Evolutionary conservation across 2,888 invertebrate species (phyloP), one percentile per base, ranked within the genome.

Genomic region (Seira ritae): DNA sequence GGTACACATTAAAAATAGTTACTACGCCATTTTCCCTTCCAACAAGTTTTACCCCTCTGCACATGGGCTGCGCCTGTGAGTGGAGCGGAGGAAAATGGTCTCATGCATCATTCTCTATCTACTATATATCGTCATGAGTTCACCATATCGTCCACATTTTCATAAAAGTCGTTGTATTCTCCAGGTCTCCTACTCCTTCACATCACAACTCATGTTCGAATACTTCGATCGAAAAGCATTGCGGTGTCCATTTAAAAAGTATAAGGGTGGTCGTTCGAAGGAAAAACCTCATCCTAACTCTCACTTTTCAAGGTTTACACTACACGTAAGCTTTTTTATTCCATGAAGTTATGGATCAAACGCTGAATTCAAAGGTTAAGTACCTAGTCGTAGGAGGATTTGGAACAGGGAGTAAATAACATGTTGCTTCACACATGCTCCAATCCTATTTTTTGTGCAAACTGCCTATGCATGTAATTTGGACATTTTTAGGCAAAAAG

Each of bases 41-140:
- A 73, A 73, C 73, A 68, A 80, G 74, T 74, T 80, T n/a, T 60
- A 71, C 62, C 80, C 80, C 80, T 81, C 70, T 74, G 75, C 70
- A 70, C 70, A 75, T 80, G 80, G 70, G 80, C 20, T 75, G 80
- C 70, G 74, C 70, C 75, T 75, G 62, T 31, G 46, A 67, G 31
- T 55, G 31, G 31, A 67, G 31, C 12, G 31, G 31, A 74, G 70
- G 80, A 75, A 75, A 62, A 81, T 15, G 74, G 70, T 80, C 80
- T 65, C 74, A 81, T 81, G 74, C 69, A 80, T 77, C 70, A 66
- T 78, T 31, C 37, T 23, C 55, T n/a, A 55, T 55, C 55, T 15
- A 55, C 55, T n/a, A n/a, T n/a, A n/a, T n/a, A 55, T 55, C 55
- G 55, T 55, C 15, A 55, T 55, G 3, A n/a, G 3, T 55, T n/a